phyloP scores from a whole-genome alignment of 2,113 vertebrate genomes.

The Callionymus lyra region DNA sequence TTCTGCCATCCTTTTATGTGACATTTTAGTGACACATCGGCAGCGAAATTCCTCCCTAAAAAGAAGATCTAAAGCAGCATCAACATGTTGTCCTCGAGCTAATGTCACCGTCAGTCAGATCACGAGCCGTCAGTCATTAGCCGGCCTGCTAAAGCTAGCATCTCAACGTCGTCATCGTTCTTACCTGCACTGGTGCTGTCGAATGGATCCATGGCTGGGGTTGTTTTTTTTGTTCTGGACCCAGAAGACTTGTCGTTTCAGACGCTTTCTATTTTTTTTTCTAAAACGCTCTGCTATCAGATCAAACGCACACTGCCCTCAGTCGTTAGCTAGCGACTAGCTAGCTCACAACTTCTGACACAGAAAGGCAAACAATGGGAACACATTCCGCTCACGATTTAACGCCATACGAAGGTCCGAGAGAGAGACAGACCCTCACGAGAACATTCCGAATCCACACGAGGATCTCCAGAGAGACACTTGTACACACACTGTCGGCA shows the following conservation, averaged over 20 bases:
- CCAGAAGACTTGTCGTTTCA: no score
- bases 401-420: no score
- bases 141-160: constrained; percentile 43
- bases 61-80: neutral
- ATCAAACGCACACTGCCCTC: neutral
- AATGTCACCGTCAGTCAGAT: constrained; percentile 37
- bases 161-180: constrained; percentile 2
- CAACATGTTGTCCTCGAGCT: constrained; percentile 30
- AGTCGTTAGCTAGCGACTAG: constrained; percentile 39
- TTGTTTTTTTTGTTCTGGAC: no score
- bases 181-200: constrained; percentile 53
- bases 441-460: no score
- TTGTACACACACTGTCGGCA: neutral
- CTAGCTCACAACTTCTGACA: constrained; percentile 37
- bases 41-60: no score
- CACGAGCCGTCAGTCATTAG: constrained; percentile 31
- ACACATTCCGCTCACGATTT: constrained; percentile 16
- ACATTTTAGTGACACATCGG: no score
- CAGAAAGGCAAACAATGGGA: constrained; percentile 12
- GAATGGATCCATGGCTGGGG: constrained; percentile 49
- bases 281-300: no score
- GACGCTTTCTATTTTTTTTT: no score
- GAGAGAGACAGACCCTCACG: no score
- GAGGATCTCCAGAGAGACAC: neutral
- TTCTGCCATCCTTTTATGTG: no score